Base-by-base conservation (phyloP, 2,888 invertebrate species). In the Drosophila neoperkinsi region DNA sequence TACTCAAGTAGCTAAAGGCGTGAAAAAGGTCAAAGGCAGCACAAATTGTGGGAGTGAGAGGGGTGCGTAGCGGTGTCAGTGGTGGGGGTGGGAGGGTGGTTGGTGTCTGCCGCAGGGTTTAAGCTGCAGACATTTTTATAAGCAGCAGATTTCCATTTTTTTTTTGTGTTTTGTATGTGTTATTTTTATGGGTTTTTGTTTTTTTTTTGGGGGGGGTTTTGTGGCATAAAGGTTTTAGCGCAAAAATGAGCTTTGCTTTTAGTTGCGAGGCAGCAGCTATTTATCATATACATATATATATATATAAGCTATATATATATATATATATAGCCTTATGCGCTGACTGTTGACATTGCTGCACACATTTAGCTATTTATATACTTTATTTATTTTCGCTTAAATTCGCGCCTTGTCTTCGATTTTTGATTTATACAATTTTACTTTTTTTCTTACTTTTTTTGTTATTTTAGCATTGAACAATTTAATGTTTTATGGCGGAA, bases 1-100 rank as follows among this genome's bases (percentile, higher is more conserved):
- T 84, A 77, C 85, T 84, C 88, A 82, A 84, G 77, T 80, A 75
- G 71, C 86, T 74, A 77, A 84, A 84, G 90, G 90, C 88, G 88
- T 89, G 89, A 86, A 89, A 86, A 86, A 86, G 88, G 86, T 86
- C 86, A 86, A 84, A 84, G 88, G 82, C 88, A 79, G 76, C 74
- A 36, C 71, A 59, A 78, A 68, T 66, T 68, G 71, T 62, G 57
- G 49, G 68, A 43, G 16, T 59, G 33, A 33, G 18, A 4, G 25
- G n/a, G 5, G 21, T 53, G 21, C 4, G 21, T 16, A n/a, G n/a
- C 5, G 28, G 30, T 11, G 28, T 25, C 41, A 21, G 11, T 58
- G 36, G 51, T 34, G 36, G 43, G 9, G 3, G 4, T 16, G n/a
- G 33, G 4, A n/a, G 30, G 50, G 58, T 41, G 13, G 18, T 33